Percentiles rank a stretch among this genome's conserved stretches.
Conservation (phyloP, 2,113 vertebrate genomes). For the Amphilophus citrinellus region DNA sequence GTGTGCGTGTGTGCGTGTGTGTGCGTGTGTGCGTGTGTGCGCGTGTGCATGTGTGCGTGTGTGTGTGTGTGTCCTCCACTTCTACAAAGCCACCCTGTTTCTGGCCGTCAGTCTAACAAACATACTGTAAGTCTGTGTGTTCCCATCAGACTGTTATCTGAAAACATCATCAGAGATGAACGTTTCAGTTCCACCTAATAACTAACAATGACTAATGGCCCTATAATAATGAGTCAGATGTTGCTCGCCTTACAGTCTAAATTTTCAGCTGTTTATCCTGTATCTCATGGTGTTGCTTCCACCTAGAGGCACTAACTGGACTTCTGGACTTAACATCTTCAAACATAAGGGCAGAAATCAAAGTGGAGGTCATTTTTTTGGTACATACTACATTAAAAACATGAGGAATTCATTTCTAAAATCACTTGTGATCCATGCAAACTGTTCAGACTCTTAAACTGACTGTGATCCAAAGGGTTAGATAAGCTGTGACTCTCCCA, state of each 20-base stretch:
- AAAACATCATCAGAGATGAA: not conserved
- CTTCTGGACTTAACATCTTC: not conserved
- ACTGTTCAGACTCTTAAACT: too few species aligned
- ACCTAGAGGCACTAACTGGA: not conserved
- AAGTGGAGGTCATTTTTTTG: not conserved
- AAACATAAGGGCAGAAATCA: not conserved
- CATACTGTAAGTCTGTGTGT: not conserved
- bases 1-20: too few species aligned
- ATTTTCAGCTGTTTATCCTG: too few species aligned
- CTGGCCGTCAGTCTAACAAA: rapidly evolving
- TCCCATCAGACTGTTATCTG: not conserved
- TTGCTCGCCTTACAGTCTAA: not conserved
- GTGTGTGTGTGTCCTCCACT: rapidly evolving
- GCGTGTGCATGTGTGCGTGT: too few species aligned
- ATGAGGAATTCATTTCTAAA: too few species aligned
- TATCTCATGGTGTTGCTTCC: not conserved
- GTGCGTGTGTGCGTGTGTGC: too few species aligned
- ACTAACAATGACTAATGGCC: not conserved
- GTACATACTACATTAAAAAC: too few species aligned
- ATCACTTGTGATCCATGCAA: too few species aligned
- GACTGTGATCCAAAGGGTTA: too few species aligned
- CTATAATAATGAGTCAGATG: not conserved
- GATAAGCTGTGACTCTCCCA: too few species aligned
- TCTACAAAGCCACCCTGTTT: not conserved
- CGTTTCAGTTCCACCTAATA: not conserved